phyloP scores from a whole-genome alignment of 2,888 invertebrate genomes.

The Campoplex capitator region DNA sequence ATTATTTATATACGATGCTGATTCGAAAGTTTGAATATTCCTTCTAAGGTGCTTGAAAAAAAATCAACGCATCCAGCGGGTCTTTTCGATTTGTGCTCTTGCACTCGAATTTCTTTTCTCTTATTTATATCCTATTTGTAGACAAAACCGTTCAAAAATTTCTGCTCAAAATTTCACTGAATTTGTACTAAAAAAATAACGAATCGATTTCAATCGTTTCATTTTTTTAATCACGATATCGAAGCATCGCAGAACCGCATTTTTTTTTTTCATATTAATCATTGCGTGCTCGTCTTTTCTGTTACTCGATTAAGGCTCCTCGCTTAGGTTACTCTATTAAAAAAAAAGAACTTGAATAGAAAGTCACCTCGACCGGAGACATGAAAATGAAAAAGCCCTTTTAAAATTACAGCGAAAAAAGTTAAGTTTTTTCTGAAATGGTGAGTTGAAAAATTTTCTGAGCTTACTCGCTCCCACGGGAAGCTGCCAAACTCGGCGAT shows the following conservation, averaged over 20 bases:
- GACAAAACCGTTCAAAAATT: not conserved
- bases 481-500: constrained; percentile 76
- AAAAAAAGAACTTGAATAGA: too few species aligned
- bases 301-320: too few species aligned
- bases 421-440: not conserved
- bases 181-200: too few species aligned
- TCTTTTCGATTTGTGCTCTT: not conserved
- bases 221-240: too few species aligned
- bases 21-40: constrained; percentile 27
- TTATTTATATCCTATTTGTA: not conserved
- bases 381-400: too few species aligned
- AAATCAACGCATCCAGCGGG: not conserved
- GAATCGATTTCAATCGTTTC: too few species aligned
- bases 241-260: too few species aligned
- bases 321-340: too few species aligned
- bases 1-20: constrained; percentile 9
- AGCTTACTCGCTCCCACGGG: constrained; percentile 85
- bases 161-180: not conserved
- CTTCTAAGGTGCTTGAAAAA: not conserved
- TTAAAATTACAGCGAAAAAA: not conserved
- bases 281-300: too few species aligned
- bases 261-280: too few species aligned
- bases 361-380: too few species aligned
- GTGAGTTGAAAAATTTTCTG: not conserved
- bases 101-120: not conserved